Base-by-base conservation (phyloP, 2,797 vertebrate genomes). In the Sarcophilus harrisii region DNA sequence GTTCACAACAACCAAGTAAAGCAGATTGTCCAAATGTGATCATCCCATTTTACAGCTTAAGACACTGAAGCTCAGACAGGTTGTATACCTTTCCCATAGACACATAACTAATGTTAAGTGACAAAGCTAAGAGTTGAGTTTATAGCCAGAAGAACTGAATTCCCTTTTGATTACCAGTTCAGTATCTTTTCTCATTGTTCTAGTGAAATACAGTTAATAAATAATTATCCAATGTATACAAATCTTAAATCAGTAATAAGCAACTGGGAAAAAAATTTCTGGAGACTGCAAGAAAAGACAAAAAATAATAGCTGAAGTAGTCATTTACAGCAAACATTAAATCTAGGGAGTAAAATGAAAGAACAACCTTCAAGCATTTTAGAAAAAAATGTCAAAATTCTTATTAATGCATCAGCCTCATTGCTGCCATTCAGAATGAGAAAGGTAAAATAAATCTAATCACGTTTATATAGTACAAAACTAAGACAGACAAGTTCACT, bases 21-120 rank as follows among this genome's bases (percentile, higher is more conserved):
- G 18, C 18, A 49, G 21, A 87, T 28, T 45, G 24, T 87, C 73
- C 21, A 87, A 87, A 87, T 11, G 16, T 87, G 73, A 87, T 87
- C 24, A 49, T 49, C 89, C 90, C 58, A 92, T 38, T 59, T 96
- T 57, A 90, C 87, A 58, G 96, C 93, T 32, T 2, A 93, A 93
- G 92, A 96, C 93, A 94, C 57, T 92, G 87, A 95, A 57, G 55
- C 54, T 57, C 57, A 54, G 28, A 90, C 21, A 87, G 13, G 28
- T 29, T 87, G 57, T 27, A 6, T 57, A 21, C 11, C 16, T 58
- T 49, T 58, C 16, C 60, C 91, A 93, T 58, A 87, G 29, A 4
- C 96, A 91, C 21, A 18, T 3, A 49, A 95, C 21, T 62, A 93
- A 45, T 60, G 52, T 60, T 32, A n/a, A 49, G 93, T 60, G 16